Base-by-base conservation (phyloP, 2,797 vertebrate species). In the Siniperca scherzeri region DNA sequence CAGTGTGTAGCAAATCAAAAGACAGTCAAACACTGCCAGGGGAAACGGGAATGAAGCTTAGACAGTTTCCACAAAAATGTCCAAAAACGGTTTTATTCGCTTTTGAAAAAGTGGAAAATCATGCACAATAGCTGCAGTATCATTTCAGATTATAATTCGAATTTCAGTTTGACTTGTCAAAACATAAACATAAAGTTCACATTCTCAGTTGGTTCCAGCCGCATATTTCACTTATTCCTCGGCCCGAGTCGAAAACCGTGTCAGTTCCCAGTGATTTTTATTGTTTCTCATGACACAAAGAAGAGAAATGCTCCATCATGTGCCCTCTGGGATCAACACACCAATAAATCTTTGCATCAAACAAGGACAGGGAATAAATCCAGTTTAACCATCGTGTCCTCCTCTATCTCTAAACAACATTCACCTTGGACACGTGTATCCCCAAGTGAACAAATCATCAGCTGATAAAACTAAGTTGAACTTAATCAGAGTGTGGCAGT, bases 241-340 rank as follows among this genome's bases (percentile, higher is more conserved):
- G 3, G 30, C 30, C 30, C 30, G 22, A 59, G 53, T 74, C 44
- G 25, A 25, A 61, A 52, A 60, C 19, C 16, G 52, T 48, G 50
- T 80, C 65, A 22, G 72, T 70, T 72, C 56, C 48, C 61, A 68
- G 36, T 52, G n/a, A 77, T 13, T 2, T 2, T 38, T 8, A 55
- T 5, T 9, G 7, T 77, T 83, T 86, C 76, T 83, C 76, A 82
- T 75, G 74, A 78, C 40, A 36, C n/a, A 7, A 30, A 57, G 42
- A 56, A 30, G 11, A 76, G 22, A 55, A 53, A 9, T 2, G 3
- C 64, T 67, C 17, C 68, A 57, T 44, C 7, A 10, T 36, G 33
- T n/a, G 53, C n/a, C 74, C 70, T 27, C 22, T 30, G 74, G 82
- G 84, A 77, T 53, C 52, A 5, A 11, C 46, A 12, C 69, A 75